Conservation (phyloP, 2,113 vertebrate genomes). For the Proteles cristata region DNA sequence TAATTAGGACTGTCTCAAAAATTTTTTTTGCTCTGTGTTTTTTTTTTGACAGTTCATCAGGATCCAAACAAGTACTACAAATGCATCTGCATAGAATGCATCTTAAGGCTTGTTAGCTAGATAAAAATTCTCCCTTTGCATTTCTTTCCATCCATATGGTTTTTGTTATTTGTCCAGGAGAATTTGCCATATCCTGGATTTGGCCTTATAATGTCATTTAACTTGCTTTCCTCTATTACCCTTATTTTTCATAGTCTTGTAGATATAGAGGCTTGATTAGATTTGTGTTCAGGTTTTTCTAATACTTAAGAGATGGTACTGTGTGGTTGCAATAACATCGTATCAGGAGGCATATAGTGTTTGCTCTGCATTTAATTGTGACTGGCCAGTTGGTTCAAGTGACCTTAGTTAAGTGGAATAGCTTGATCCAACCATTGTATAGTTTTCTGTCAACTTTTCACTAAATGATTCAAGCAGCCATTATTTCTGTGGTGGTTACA, state of each 20-base stretch:
- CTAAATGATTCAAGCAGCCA: neutral
- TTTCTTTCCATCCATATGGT: neutral
- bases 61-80: neutral
- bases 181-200: neutral
- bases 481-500: neutral
- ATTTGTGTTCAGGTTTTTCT: neutral
- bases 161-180: neutral
- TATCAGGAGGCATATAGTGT: neutral
- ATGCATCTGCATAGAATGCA: neutral
- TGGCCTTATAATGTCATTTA: neutral
- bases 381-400: neutral
- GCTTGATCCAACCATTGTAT: neutral
- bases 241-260: neutral
- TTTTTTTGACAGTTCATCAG: neutral
- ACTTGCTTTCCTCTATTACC: neutral
- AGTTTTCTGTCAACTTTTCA: neutral
- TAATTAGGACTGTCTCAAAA: neutral
- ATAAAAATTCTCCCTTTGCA: neutral
- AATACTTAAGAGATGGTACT: neutral
- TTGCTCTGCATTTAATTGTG: neutral
- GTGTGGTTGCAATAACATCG: neutral
- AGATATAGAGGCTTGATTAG: neutral
- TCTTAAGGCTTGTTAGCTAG: neutral
- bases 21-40: neutral
- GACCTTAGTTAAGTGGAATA: neutral